Evolutionary conservation across 2,797 vertebrate genomes (phyloP).

Genomic region (Heteromormyrus szaboi): DNA sequence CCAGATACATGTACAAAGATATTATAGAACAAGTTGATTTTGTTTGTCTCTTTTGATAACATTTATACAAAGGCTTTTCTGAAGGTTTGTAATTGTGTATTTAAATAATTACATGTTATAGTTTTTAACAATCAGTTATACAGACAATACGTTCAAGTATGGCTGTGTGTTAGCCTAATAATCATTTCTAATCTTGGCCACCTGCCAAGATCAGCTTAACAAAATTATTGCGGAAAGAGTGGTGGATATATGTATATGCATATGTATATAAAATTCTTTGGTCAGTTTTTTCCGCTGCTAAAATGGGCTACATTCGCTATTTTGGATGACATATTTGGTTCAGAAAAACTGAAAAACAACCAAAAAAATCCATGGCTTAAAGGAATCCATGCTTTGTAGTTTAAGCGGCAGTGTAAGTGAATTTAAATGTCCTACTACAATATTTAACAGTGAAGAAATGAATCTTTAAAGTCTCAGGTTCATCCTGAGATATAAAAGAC

Average conservation of each 20-base stretch:
- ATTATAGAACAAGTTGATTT: conserved; percentile 4
- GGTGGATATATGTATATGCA: not conserved
- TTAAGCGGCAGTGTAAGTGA: not conserved
- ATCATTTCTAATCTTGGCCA: not conserved
- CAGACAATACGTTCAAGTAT: not conserved
- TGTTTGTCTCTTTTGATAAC: not conserved
- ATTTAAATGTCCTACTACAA: not conserved
- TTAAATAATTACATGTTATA: not conserved
- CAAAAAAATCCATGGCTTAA: not conserved
- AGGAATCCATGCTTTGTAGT: conserved; percentile 3
- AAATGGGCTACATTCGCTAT: not conserved
- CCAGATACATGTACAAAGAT: not conserved
- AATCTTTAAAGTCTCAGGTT: conserved; percentile 1
- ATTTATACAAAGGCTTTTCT: conserved; percentile 9
- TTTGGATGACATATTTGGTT: not conserved
- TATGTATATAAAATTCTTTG: not conserved
- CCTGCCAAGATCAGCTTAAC: conserved; percentile 7
- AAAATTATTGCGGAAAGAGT: not conserved
- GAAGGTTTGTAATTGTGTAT: not conserved
- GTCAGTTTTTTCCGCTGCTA: not conserved
- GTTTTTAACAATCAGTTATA: not conserved
- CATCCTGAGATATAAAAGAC: not conserved
- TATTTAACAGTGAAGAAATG: conserved; percentile 7
- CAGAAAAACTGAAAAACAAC: conserved; percentile 4
- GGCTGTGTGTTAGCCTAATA: not conserved